Evolutionary conservation across 2,797 vertebrate genomes (phyloP), one percentile per base, ranked within the genome.

Genomic region (Myotis myotis): DNA sequence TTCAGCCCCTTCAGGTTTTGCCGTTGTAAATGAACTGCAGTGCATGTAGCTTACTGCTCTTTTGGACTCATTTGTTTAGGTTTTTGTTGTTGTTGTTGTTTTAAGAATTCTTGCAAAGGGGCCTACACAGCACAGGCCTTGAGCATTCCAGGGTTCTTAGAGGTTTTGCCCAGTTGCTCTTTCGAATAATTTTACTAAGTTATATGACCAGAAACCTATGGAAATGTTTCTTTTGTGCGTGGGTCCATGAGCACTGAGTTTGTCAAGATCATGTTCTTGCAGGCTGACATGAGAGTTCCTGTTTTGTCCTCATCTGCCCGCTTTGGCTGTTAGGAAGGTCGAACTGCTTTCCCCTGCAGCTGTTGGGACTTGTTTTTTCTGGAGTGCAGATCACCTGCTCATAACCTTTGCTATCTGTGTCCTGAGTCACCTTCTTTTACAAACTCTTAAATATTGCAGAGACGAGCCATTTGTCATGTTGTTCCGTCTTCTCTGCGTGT

Each of bases 141-240:
- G 4, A 53, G 12, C 68, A 4, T 17, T 25, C 38, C 28, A 0
- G 22, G 53, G 38, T 30, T 33, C 71, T 20, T 30, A n/a, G 20
- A n/a, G 49, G 16, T 53, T 62, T 30, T 30, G 36, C 20, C 44
- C 41, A 1, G 4, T 11, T 1, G 25, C 25, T 20, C 13, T 70
- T 38, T 13, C 8, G 4, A 66, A 72, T 53, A 20, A 41, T 30
- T 44, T 36, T 10, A 9, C 16, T 12, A 3, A 5, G 19, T 23
- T 13, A 5, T 19, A 1, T 41, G 20, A 30, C 36, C 51, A 22
- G 41, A 80, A 16, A 2, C 49, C 1, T 2, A 1, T 0, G 13
- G 9, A 51, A 49, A 44, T 3, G 3, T 0, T 2, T 15, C 30
- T 6, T 57, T 64, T 22, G 6, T 15, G n/a, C 19, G 2, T 0